These are phyloP conservation scores for Alentia gelatinosa DNA, from an alignment of 2,888 invertebrate species.

Conservation along the genomic window DNA sequence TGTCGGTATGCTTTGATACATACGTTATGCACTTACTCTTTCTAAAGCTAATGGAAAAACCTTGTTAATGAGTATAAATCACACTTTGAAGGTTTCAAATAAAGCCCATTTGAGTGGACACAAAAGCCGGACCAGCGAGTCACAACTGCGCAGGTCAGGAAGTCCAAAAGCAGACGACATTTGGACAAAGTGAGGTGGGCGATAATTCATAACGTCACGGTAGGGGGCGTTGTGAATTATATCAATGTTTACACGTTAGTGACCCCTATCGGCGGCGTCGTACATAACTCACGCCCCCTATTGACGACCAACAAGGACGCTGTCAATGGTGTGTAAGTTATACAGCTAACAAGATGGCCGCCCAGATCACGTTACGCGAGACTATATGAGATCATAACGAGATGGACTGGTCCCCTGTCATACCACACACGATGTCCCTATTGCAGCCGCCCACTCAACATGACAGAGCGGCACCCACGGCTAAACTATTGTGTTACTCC, in stretches of 20 bases:
- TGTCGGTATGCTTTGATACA: neutral
- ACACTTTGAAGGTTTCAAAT: no score
- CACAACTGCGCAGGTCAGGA: neutral
- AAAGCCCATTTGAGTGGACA: no score
- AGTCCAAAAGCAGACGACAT: neutral
- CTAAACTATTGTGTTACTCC: neutral
- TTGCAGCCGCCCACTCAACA: neutral
- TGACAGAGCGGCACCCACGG: conserved; percentile 18
- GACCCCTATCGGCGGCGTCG: neutral
- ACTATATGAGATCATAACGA: conserved; percentile 29
- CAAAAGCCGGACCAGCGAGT: neutral
- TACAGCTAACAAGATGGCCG: conserved; percentile 48
- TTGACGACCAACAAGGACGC: conserved; percentile 28
- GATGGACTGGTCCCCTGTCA: neutral
- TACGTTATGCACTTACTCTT: neutral
- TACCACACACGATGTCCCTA: conserved; percentile 12
- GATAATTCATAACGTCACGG: neutral
- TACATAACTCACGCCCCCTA: neutral
- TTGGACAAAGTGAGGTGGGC: neutral
- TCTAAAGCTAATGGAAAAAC: neutral
- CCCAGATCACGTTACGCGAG: neutral
- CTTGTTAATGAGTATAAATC: neutral
- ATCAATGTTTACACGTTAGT: conserved; percentile 45
- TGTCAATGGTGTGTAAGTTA: conserved; percentile 29
- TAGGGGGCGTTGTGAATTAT: conserved; percentile 5